Base-by-base conservation (phyloP, 2,888 invertebrate species). In the Adela reaumurella region DNA sequence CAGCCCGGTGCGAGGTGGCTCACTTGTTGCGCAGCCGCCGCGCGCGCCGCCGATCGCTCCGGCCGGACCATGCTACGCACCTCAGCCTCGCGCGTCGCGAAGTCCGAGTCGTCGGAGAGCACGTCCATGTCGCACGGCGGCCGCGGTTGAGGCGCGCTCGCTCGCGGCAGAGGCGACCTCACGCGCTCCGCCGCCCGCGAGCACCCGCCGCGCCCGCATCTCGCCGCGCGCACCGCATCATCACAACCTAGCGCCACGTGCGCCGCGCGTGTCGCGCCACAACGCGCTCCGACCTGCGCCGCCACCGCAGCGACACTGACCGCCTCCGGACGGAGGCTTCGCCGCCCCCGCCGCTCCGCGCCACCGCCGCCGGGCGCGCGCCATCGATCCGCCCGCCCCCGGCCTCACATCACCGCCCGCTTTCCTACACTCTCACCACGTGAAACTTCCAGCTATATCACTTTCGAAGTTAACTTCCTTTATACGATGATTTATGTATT, bases 41-140 rank as follows among this genome's bases (percentile, higher is more conserved):
- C 35, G 35, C 11, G 35, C 35, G 35, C 35, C 35, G 35, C 35
- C 35, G 35, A 8, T 14, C 35, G 35, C n/a, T 14, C 4, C 35
- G 6, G 24, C 24, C 24, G n/a, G n/a, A n/a, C n/a, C n/a, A n/a
- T n/a, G 24, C 35, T 11, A 35, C 64, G 59, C 73, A 78, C 77
- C 77, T 77, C 76, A 59, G 67, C 68, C 57, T 73, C 73, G 55
- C 74, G 71, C 64, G 73, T 73, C 65, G 68, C 59, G 63, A 65
- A 74, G 47, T 78, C 77, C 60, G 77, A 76, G 65, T 78, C 77
- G 67, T 78, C 77, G 63, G 76, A 76, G 65, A 77, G 77, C 63
- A 71, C 74, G 71, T 78, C 76, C 77, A 78, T 78, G 66, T 66
- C 68, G 60, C 52, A 57, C 57, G 52, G 61, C 52, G 63, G 58